Conservation (phyloP, 2,888 invertebrate species). For the Xestia sexstrigata region DNA sequence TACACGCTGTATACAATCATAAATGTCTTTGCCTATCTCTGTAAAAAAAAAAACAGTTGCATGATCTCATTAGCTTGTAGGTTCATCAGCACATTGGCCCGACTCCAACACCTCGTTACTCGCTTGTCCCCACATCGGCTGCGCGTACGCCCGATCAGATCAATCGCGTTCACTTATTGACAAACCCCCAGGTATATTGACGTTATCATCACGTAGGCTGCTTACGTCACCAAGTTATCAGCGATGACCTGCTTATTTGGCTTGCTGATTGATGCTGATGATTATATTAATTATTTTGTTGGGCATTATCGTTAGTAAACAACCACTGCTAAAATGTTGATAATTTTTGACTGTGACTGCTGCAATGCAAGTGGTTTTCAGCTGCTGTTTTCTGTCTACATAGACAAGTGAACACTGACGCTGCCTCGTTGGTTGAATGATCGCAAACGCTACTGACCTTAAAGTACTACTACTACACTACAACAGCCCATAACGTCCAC, state of each 20-base stretch:
- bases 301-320: neutral
- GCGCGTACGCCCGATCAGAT: slow-evolving; percentile 18
- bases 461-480: no score
- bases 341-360: neutral
- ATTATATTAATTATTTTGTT: neutral
- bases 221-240: slow-evolving; percentile 38
- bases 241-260: slow-evolving; percentile 23
- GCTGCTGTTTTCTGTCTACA: neutral
- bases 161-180: slow-evolving; percentile 10
- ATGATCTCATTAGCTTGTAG: slow-evolving; percentile 7
- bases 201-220: slow-evolving; percentile 37
- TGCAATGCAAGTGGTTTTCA: neutral
- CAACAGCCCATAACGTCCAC: no score
- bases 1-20: neutral
- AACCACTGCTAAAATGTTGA: neutral
- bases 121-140: slow-evolving; percentile 8
- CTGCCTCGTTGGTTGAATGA: neutral
- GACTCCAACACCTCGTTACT: slow-evolving; percentile 4
- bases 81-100: slow-evolving; percentile 12
- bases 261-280: slow-evolving; percentile 2
- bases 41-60: neutral
- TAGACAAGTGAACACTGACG: neutral
- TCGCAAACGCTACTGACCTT: neutral
- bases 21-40: neutral
- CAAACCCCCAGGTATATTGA: slow-evolving; percentile 2